These are phyloP conservation scores for Forbesichthys papilliferus DNA, from an alignment of 2,113 vertebrate genomes.

Conservation along the genomic window DNA sequence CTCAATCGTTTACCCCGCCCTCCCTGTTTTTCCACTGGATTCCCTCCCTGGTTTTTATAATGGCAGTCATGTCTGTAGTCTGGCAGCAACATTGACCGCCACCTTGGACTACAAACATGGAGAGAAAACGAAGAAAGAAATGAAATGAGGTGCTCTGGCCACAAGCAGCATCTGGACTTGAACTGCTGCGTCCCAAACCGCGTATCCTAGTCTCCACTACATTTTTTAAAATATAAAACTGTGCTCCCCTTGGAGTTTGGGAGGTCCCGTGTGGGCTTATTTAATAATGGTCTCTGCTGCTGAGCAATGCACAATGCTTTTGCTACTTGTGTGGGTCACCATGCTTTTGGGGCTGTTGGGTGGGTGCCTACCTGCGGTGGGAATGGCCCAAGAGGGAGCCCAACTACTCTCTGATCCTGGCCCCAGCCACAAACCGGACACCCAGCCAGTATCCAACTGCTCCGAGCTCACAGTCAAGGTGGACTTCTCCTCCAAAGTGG, in stretches of 20 bases:
- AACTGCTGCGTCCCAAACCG: constrained; percentile 45
- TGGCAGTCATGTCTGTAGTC: constrained; percentile 55
- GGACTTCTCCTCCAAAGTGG: constrained; percentile 90
- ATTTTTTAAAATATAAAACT: constrained; percentile 25
- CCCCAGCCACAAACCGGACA: constrained; percentile 42
- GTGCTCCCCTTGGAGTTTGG: constrained; percentile 16
- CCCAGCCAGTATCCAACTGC: constrained; percentile 80
- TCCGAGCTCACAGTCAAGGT: constrained; percentile 86
- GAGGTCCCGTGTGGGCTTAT: constrained; percentile 41
- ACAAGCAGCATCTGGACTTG: constrained; percentile 68
- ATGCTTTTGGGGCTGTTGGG: constrained; percentile 81
- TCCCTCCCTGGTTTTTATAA: constrained; percentile 35
- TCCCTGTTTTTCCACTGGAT: background rate
- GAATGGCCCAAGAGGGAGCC: constrained; percentile 69
- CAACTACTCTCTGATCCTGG: constrained; percentile 36
- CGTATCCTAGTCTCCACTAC: constrained; percentile 26
- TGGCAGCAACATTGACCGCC: constrained; percentile 64
- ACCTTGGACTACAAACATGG: constrained; percentile 81
- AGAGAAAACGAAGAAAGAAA: constrained; percentile 99
- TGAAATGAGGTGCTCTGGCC: constrained; percentile 72
- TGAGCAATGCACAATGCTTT: constrained; percentile 46
- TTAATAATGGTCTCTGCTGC: constrained; percentile 3
- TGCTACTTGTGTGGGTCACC: constrained; percentile 74
- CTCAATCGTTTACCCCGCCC: background rate
- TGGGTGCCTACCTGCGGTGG: constrained; percentile 79